Base-by-base conservation (phyloP, 2,113 vertebrate species). In the Verasper variegatus region DNA sequence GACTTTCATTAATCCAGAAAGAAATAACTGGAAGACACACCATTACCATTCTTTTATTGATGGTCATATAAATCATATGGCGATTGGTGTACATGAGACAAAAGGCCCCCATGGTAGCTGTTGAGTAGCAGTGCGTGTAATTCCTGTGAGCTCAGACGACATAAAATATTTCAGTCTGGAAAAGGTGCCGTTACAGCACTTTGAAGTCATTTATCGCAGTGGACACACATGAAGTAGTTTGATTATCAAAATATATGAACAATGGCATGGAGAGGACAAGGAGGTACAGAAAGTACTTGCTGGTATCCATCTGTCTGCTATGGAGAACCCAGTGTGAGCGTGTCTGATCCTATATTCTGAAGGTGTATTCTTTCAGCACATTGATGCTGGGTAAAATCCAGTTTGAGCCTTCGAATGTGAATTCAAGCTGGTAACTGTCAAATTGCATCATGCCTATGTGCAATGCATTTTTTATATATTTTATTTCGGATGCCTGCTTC, bases 1-100 rank as follows among this genome's bases (percentile, higher is more conserved):
- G 63, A 81, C 72, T 89, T 88, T 78, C 78, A 89, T 92, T 90
- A 86, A 88, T 84, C 78, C 66, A 65, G 12, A 13, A 62, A 77
- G 84, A 83, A 87, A 83, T 72, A 45, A 51, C 70, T 62, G 66
- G 55, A 35, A 68, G 79, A 61, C 52, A 20, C 13, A 35, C 68
- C 31, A 70, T 83, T 81, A 80, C 78, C 21, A 26, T 21, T 73
- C 63, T 74, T 71, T 72, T 80, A 88, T 80, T 58, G 76, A 77
- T 71, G 68, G 76, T 23, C 55, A 1, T 68, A 85, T 93, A 88
- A 83, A 90, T 91, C 87, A 71, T 0, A 14, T 10, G 54, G 42
- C 4, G 15, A 82, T 59, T 31, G 71, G 84, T 58, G 12, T 49
- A 68, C 75, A 35, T 24, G 0, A 62, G 64, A 67, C 9, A 62